Conservation (phyloP, 2,888 invertebrate genomes). For the Archaeoteleia sp. region DNA sequence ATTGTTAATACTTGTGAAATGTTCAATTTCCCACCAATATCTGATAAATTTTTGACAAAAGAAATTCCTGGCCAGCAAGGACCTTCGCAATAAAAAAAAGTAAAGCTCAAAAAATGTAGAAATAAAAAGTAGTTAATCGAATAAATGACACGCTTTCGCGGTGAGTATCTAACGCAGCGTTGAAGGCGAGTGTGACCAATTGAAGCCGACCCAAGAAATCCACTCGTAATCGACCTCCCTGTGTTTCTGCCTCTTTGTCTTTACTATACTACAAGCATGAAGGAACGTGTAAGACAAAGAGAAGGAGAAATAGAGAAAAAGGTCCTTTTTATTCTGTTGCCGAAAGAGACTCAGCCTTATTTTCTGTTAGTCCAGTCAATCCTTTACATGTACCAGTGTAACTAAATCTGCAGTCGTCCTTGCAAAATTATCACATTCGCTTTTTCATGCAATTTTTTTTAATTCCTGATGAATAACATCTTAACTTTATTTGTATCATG, state of each 20-base stretch:
- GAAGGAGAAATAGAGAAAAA: constrained; percentile 21
- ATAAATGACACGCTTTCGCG: constrained; percentile 59
- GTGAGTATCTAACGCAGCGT: constrained; percentile 53
- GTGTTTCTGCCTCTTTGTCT: constrained; percentile 39
- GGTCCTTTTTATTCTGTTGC: constrained; percentile 33
- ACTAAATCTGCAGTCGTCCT: constrained; percentile 40
- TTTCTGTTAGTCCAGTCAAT: constrained; percentile 31
- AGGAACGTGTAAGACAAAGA: constrained; percentile 26
- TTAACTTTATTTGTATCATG: too few species aligned
- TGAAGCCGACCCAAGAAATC: constrained; percentile 38
- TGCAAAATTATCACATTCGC: constrained; percentile 40
- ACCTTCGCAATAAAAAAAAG: constrained; percentile 12
- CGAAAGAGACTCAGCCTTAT: constrained; percentile 26
- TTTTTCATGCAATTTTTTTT: constrained; percentile 28
- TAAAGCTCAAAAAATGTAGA: constrained; percentile 35
- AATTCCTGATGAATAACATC: too few species aligned
- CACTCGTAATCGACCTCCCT: constrained; percentile 43
- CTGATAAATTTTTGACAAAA: constrained; percentile 37
- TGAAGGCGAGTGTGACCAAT: constrained; percentile 55
- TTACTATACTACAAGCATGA: constrained; percentile 36
- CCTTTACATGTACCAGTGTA: constrained; percentile 16
- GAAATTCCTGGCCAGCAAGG: constrained; percentile 31
- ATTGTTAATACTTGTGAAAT: background rate
- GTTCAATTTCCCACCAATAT: constrained; percentile 18
- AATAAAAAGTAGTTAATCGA: constrained; percentile 55